Base-by-base conservation (phyloP, 2,113 vertebrate genomes). In the Cebidichthys violaceus region DNA sequence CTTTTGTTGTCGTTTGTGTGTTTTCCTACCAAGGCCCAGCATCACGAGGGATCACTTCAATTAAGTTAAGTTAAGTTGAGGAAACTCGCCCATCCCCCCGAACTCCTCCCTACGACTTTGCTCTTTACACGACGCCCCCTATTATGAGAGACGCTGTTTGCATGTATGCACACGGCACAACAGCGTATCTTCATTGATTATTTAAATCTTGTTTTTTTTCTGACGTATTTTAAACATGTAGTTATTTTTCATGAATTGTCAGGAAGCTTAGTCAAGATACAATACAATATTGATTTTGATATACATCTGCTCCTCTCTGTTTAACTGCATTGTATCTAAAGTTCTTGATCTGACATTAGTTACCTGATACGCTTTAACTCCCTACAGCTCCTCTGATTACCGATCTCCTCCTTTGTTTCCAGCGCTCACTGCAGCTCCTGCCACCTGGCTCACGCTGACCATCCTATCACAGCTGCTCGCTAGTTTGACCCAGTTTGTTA, bases 381-480 rank as follows among this genome's bases (percentile, higher is more conserved):
- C 64, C 18, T 65, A 72, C 35, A 50, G 29, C 67, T 65, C 50
- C 69, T 77, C 78, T 86, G 83, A 76, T 81, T 81, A 77, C 81
- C 43, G 62, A 61, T 41, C 31, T 75, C 70, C 41, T 67, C 22
- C 52, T 37, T 37, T 20, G 39, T 81, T 41, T 55, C 47, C 31
- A 18, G 8, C 27, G 50, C 66, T 24, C 52, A 9, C 4, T 43
- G 37, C 39, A 31, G 22, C 24, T 52, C 1, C 52, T 43, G 24
- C 31, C 13, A 66, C 45, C 59, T 65, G 60, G n/a, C 27, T 61
- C 62, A 47, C 2, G 47, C 35, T 47, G 27, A 33, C 20, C 18
- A 71, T 43, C 33, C 33, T 27, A 47, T 45, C 11, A 54, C 77
- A 4, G 45, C 24, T 50, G 33, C 24, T 20, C 1, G 1, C 22